Conservation (phyloP, 2,888 invertebrate genomes). For the Gryllus longicercus region DNA sequence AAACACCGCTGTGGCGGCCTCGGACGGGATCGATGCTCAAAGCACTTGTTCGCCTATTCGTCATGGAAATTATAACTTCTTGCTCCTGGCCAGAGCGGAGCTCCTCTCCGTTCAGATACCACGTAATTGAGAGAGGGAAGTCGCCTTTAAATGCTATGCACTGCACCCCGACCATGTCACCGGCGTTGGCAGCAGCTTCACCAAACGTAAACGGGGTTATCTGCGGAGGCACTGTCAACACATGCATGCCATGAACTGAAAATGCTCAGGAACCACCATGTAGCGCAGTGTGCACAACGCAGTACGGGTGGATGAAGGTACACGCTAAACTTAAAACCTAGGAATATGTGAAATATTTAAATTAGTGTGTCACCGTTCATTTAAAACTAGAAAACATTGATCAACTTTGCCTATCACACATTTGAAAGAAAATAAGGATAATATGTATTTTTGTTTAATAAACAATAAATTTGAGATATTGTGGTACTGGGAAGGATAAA, state of each 20-base stretch:
- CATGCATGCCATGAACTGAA: neutral
- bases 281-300: no score
- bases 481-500: no score
- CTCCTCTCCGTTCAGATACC: constrained; percentile 42
- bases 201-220: constrained; percentile 43
- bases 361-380: neutral
- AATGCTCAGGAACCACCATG: no score
- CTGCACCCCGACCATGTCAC: constrained; percentile 43
- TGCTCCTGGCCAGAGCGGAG: constrained; percentile 40
- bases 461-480: no score
- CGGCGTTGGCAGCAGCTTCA: constrained; percentile 41
- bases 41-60: constrained; percentile 49
- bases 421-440: no score
- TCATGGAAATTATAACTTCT: constrained; percentile 45
- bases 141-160: constrained; percentile 45
- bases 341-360: no score
- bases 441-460: no score
- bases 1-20: constrained; percentile 51
- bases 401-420: no score
- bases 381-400: neutral
- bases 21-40: constrained; percentile 44
- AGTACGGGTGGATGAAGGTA: neutral
- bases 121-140: constrained; percentile 41
- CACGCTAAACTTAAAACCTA: neutral
- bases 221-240: constrained; percentile 53